phyloP scores from a whole-genome alignment of 2,113 vertebrate species.

The Sylvia atricapilla region DNA sequence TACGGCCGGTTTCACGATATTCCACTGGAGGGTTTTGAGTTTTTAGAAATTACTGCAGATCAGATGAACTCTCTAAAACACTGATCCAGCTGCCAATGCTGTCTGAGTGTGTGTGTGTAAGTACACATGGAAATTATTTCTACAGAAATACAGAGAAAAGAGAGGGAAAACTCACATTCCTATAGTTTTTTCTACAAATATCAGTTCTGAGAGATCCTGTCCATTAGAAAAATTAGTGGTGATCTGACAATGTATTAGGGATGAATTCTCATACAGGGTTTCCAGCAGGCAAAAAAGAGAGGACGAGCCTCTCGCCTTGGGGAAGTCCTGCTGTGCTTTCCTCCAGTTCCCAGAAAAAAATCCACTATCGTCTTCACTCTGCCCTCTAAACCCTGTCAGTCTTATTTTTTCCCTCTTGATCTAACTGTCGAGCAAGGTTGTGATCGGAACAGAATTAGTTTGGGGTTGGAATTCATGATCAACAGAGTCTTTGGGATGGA shows the following conservation, averaged over 20 bases:
- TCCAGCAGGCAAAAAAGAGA: neutral
- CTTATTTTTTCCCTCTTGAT: neutral
- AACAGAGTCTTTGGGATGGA: neutral
- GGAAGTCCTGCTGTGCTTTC: neutral
- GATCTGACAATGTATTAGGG: neutral
- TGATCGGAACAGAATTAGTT: neutral
- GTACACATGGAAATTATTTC: neutral
- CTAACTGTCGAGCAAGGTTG: neutral
- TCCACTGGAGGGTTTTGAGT: neutral
- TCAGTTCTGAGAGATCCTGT: neutral
- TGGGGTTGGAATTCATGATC: neutral
- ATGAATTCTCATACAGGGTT: neutral
- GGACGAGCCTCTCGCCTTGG: neutral
- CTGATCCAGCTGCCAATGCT: neutral
- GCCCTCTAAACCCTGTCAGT: neutral
- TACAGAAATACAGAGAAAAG: neutral
- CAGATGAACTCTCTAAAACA: neutral
- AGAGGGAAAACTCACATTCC: neutral
- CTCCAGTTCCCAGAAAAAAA: neutral
- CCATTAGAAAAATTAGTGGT: neutral
- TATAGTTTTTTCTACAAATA: neutral
- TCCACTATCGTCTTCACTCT: neutral
- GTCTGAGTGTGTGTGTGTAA: neutral
- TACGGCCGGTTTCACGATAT: neutral
- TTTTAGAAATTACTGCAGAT: neutral